Conservation (phyloP, 2,113 vertebrate genomes). For the Bostrychus sinensis region DNA sequence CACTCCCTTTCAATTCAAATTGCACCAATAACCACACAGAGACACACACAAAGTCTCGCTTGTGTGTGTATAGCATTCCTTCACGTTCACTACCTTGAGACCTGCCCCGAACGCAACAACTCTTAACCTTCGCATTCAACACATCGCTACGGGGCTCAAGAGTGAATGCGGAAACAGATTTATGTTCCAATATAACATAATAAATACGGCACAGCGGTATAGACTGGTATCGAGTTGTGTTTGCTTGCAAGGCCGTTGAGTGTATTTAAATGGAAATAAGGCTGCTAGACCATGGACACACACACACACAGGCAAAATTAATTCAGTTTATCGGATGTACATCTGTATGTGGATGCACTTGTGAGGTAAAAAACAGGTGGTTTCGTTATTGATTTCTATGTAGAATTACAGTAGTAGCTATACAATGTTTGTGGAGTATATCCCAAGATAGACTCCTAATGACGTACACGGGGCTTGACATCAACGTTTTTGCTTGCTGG, state of each 20-base stretch:
- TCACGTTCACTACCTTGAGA: not conserved
- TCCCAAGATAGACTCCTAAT: not conserved
- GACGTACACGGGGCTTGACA: no score
- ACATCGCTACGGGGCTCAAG: not conserved
- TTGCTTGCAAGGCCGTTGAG: constrained; percentile 1
- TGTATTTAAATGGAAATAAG: constrained; percentile 12
- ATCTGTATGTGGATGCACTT: constrained; percentile 3
- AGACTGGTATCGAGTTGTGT: not conserved
- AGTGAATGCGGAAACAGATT: not conserved
- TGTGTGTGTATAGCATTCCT: not conserved
- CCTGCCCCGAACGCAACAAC: not conserved
- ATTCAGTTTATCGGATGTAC: not conserved
- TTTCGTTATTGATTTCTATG: not conserved
- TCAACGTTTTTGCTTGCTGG: no score
- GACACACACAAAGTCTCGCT: not conserved
- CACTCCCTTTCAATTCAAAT: constrained; percentile 8
- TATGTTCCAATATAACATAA: constrained; percentile 7
- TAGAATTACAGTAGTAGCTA: not conserved
- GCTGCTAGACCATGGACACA: not conserved
- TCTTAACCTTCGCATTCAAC: not conserved
- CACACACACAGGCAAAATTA: constrained; percentile 1
- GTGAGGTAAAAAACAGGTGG: not conserved
- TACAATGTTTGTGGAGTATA: not conserved
- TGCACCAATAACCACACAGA: not conserved
- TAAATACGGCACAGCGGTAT: not conserved